phyloP scores from a whole-genome alignment of 2,888 invertebrate species.

The Yponomeuta evonymella region DNA sequence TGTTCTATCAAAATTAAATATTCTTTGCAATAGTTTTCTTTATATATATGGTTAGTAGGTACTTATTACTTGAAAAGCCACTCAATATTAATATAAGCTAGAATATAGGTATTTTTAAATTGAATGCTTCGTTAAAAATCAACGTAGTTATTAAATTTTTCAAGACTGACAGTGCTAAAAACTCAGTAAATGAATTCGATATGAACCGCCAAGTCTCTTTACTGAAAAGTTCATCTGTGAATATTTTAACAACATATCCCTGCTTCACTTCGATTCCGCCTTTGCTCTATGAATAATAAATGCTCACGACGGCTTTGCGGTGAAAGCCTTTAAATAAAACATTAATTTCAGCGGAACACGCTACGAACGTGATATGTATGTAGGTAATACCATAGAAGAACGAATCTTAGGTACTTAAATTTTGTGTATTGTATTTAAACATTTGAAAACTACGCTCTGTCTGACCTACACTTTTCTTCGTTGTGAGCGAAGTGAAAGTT shows the following conservation, averaged over 20 bases:
- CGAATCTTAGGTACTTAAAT: too few species aligned
- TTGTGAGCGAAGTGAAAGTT: too few species aligned
- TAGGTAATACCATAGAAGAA: too few species aligned
- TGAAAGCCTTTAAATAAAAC: constrained; percentile 28
- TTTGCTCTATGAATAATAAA: constrained; percentile 17
- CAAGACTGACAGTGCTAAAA: background rate
- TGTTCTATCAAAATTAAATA: constrained; percentile 1
- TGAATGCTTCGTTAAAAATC: too few species aligned
- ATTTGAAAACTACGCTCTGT: too few species aligned
- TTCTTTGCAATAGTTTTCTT: background rate
- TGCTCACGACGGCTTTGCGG: background rate
- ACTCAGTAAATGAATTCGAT: background rate
- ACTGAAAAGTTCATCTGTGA: constrained; percentile 1
- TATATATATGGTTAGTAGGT: constrained; percentile 7
- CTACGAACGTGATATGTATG: constrained; percentile 16
- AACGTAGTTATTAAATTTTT: too few species aligned
- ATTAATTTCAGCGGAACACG: constrained; percentile 36
- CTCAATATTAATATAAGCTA: too few species aligned
- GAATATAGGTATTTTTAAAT: too few species aligned
- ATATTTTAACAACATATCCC: background rate
- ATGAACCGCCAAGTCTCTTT: background rate
- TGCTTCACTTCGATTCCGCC: constrained; percentile 6
- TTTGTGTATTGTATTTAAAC: too few species aligned
- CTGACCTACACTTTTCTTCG: too few species aligned
- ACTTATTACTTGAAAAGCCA: constrained; percentile 3